phyloP scores from a whole-genome alignment of 2,797 vertebrate species.

The Cryptoprocta ferox region DNA sequence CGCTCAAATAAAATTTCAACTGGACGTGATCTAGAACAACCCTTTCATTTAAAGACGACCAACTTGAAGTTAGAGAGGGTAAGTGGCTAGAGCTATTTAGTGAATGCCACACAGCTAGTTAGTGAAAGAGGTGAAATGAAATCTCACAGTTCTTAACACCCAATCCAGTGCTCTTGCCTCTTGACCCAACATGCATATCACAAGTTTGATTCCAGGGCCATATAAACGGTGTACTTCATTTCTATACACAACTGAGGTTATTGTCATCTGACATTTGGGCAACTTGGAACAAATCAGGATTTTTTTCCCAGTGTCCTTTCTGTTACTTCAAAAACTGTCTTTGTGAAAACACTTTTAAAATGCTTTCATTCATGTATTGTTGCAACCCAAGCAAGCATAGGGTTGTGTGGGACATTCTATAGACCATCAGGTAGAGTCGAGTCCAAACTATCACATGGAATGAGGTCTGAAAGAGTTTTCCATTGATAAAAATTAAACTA shows the following conservation, averaged over 20 bases:
- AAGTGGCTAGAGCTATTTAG: background rate
- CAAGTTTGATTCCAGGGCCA: background rate
- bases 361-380: background rate
- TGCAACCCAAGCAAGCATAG: background rate
- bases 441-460: background rate
- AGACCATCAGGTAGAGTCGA: background rate
- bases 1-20: background rate
- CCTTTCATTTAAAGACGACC: background rate
- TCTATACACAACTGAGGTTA: background rate
- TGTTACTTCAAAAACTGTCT: conserved; percentile 11
- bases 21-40: background rate
- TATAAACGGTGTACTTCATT: background rate
- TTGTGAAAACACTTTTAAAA: background rate
- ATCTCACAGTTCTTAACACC: background rate
- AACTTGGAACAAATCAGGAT: background rate
- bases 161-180: background rate
- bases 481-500: background rate
- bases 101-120: background rate
- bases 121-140: background rate
- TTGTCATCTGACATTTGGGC: background rate
- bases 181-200: background rate
- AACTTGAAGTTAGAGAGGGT: background rate
- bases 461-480: background rate
- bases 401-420: background rate
- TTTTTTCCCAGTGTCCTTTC: background rate